Evolutionary conservation across 30 jellyfish, hydroid and myxozoan species (phyloP), one percentile per base, ranked within the genome.

Genomic region (Hydractinia echinata): DNA sequence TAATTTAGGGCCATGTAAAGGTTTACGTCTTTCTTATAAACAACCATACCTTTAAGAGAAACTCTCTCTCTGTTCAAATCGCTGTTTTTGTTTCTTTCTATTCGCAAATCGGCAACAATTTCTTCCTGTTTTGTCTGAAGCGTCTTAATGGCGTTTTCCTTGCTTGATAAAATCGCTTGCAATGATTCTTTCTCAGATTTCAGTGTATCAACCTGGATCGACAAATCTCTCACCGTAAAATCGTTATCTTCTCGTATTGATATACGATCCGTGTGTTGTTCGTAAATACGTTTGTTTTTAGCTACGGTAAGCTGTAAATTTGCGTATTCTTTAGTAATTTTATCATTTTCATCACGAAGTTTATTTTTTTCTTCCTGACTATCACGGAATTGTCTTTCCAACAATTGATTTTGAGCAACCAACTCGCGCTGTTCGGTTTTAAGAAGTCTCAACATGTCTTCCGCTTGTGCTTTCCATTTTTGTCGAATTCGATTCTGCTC

Each of bases 391-490:
- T 71, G 81, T 9, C n/a, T 71, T 71, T 71, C 81, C 15, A 71
- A 51, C 7, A 71, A 15, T 71, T 50, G 81, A 1, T 71, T 71
- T 71, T 71, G 81, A n/a, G 81, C 51, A 6, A 50, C 8, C 18
- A 71, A 54, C 11, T 71, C 81, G 10, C 14, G 7, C 5, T 19
- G 51, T 15, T 30, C 51, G 8, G 81, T 71, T 71, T 71, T 71
- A 20, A 71, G 51, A 19, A 19, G 4, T 8, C 81, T 54, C 51
- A 71, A n/a, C 9, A 50, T 58, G 4, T 71, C 81, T 71, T 71
- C 81, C 2, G 81, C 81, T 19, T 71, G 60, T 19, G 21, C 51
- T 50, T 58, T 54, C 81, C 81, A 71, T 71, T 58, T 48, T 4
- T 71, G 81, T 7, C 60, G 55, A 30, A 71, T 4, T 20, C 81